Evolutionary conservation across 2,888 invertebrate species (phyloP).

Genomic region (Hoplodrina ambigua): DNA sequence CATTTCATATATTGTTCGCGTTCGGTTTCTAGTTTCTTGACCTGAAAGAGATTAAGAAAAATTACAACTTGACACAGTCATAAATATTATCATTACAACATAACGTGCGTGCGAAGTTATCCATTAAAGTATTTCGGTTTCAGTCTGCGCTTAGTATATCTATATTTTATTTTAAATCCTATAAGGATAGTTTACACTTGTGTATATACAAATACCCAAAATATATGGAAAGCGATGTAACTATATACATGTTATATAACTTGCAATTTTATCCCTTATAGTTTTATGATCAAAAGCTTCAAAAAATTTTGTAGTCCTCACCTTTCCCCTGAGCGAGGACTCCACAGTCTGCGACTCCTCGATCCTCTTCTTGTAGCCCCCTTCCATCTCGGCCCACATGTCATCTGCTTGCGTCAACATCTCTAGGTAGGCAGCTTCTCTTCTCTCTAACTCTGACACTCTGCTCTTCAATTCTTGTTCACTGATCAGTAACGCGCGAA

Average conservation of each 20-base stretch:
- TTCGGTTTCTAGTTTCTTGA: conserved; percentile 81
- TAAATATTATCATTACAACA: no score
- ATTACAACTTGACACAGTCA: neutral
- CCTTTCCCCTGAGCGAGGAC: conserved; percentile 87
- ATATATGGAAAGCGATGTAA: no score
- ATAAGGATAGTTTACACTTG: no score
- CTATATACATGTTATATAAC: no score
- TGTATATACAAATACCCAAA: no score
- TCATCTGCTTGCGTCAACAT: conserved; percentile 93
- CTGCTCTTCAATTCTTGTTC: conserved; percentile 91
- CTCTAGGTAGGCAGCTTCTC: conserved; percentile 92
- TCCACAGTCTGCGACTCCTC: conserved; percentile 86
- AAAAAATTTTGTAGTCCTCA: conserved; percentile 61
- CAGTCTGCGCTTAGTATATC: no score
- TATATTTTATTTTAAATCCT: no score
- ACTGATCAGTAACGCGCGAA: conserved; percentile 84
- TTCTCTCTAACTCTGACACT: conserved; percentile 91
- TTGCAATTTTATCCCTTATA: no score
- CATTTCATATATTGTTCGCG: conserved; percentile 88
- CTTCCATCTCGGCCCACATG: conserved; percentile 93
- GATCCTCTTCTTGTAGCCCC: conserved; percentile 91
- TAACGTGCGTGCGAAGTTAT: no score
- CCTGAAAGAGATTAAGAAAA: conserved; percentile 65
- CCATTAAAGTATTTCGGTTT: no score
- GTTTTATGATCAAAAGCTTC: no score